A percentile compares a stretch with the other conserved stretches of the same genome.
Conservation (phyloP, 2,888 invertebrate genomes). For the Apotomis capreana region DNA sequence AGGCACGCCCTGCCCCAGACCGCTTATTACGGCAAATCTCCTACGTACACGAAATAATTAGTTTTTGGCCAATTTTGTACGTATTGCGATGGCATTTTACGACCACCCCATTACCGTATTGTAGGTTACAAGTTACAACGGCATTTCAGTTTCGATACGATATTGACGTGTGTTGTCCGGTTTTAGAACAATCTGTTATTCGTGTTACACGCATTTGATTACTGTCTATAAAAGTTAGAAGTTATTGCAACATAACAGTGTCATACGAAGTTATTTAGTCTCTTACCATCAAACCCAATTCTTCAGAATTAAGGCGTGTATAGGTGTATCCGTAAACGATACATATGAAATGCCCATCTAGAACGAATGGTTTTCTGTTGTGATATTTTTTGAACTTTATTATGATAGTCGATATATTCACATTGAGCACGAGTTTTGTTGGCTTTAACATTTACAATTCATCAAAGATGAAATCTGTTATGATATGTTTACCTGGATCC, state of each 20-base stretch:
- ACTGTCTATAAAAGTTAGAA: too few relatives aligned
- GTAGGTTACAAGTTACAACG: background rate
- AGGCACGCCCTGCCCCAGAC: slow-evolving; percentile 13
- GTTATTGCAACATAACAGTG: too few relatives aligned
- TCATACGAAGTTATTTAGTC: too few relatives aligned
- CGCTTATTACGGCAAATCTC: slow-evolving; percentile 24
- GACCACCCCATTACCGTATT: background rate
- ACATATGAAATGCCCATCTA: too few relatives aligned
- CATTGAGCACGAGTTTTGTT: background rate
- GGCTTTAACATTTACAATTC: background rate
- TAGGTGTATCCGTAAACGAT: too few relatives aligned
- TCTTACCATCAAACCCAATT: too few relatives aligned
- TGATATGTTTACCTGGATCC: background rate
- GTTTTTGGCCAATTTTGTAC: slow-evolving; percentile 28
- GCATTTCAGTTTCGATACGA: background rate
- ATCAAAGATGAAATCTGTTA: background rate
- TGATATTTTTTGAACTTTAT: too few relatives aligned
- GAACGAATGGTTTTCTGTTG: too few relatives aligned
- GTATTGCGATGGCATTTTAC: slow-evolving; percentile 11
- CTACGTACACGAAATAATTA: slow-evolving; percentile 25
- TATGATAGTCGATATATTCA: too few relatives aligned
- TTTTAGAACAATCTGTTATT: background rate
- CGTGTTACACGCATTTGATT: background rate
- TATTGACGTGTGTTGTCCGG: background rate
- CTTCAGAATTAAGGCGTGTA: too few relatives aligned